These are phyloP conservation scores for Zaprionus lachaisei DNA, from an alignment of 1,140 invertebrate genomes.

Conservation along the genomic window DNA sequence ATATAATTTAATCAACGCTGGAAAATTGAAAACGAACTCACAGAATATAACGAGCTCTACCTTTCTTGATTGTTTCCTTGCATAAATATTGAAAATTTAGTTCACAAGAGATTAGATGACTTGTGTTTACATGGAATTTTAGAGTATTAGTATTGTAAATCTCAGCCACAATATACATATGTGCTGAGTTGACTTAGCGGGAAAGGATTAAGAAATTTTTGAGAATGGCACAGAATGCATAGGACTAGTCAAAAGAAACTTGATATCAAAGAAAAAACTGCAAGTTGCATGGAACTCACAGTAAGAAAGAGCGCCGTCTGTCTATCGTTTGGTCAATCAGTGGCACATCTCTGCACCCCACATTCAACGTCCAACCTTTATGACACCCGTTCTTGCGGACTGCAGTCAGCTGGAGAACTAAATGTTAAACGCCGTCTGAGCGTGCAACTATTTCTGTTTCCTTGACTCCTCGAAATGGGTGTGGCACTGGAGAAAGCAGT, in stretches of 20 bases:
- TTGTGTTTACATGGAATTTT: neutral
- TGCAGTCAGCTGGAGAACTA: slow-evolving; percentile 50
- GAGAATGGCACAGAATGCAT: slow-evolving; percentile 41
- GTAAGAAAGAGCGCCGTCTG: slow-evolving; percentile 33
- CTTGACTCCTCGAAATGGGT: neutral
- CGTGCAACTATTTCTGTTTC: slow-evolving; percentile 53
- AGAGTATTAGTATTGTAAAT: neutral
- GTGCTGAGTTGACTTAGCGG: neutral
- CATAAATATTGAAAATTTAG: too few species aligned
- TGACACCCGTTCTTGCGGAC: slow-evolving; percentile 4
- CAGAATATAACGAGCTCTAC: too few species aligned
- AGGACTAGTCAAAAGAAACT: slow-evolving; percentile 67
- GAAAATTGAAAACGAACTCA: too few species aligned
- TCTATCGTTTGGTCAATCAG: slow-evolving; percentile 80
- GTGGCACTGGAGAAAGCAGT: neutral
- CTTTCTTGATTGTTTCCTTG: too few species aligned
- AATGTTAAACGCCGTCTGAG: slow-evolving; percentile 65
- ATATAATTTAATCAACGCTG: too few species aligned
- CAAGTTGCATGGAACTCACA: slow-evolving; percentile 59
- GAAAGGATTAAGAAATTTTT: neutral
- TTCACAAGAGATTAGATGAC: too few species aligned
- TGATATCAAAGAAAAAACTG: slow-evolving; percentile 72
- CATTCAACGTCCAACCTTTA: neutral
- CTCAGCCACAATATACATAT: neutral
- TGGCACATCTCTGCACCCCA: slow-evolving; percentile 32